phyloP scores from a whole-genome alignment of 2,888 invertebrate species.

The Dorcus parallelipipedus region DNA sequence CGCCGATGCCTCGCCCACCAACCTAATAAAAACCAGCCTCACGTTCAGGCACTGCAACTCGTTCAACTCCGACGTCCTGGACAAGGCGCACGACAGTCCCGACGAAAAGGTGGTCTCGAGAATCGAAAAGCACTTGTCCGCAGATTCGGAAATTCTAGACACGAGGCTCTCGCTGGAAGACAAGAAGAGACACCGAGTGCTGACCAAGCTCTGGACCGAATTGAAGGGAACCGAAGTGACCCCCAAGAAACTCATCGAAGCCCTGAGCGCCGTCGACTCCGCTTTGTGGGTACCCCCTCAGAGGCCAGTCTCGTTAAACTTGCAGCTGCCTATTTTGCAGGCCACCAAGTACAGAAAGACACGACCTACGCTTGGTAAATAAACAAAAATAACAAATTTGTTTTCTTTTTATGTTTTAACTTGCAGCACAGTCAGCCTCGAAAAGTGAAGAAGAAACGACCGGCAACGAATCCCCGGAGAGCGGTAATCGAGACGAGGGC shows the following conservation, averaged over 20 bases:
- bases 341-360: slow-evolving; percentile 49
- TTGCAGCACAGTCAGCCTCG: slow-evolving; percentile 47
- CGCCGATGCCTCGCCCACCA: slow-evolving; percentile 32
- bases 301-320: slow-evolving; percentile 67
- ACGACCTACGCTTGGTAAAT: slow-evolving; percentile 48
- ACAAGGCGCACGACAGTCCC: slow-evolving; percentile 23
- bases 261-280: slow-evolving; percentile 63
- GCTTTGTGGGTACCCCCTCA: slow-evolving; percentile 66
- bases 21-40: slow-evolving; percentile 35
- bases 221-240: slow-evolving; percentile 62
- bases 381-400: background rate
- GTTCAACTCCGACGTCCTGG: slow-evolving; percentile 46
- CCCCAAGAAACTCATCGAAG: slow-evolving; percentile 60
- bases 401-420: slow-evolving; percentile 2
- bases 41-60: slow-evolving; percentile 47
- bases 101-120: slow-evolving; percentile 31
- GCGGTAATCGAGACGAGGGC: slow-evolving; percentile 76
- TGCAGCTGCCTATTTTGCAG: slow-evolving; percentile 61
- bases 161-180: slow-evolving; percentile 60
- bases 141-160: slow-evolving; percentile 46
- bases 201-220: slow-evolving; percentile 63
- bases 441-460: slow-evolving; percentile 61
- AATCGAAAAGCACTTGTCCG: slow-evolving; percentile 41
- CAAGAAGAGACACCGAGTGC: slow-evolving; percentile 61
- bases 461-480: slow-evolving; percentile 71